Percentiles rank a stretch among this genome's conserved stretches.
phyloP scores from a whole-genome alignment of 2,113 vertebrate genomes.

The Eublepharis macularius region DNA sequence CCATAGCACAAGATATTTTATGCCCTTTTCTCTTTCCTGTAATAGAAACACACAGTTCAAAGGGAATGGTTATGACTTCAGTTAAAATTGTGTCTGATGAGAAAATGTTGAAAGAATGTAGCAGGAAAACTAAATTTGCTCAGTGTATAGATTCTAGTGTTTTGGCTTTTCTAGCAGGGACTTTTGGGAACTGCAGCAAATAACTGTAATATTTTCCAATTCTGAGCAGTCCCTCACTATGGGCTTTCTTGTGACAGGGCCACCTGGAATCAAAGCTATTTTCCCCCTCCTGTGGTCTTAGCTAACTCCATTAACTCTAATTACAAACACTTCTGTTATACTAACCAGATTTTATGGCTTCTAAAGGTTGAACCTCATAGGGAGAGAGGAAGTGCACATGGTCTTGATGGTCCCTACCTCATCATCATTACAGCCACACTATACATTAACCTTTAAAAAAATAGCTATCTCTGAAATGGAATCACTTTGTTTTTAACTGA shows the following conservation, averaged over 20 bases:
- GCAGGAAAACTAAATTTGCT: slow-evolving; percentile 52
- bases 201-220: slow-evolving; percentile 56
- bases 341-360: slow-evolving; percentile 44
- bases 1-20: not conserved
- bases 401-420: not conserved
- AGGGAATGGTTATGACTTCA: slow-evolving; percentile 16
- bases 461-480: slow-evolving; percentile 19
- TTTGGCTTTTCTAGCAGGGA: slow-evolving; percentile 38
- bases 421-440: slow-evolving; percentile 16
- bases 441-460: slow-evolving; percentile 22
- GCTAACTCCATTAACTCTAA: slow-evolving; percentile 44
- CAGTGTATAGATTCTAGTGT: slow-evolving; percentile 45
- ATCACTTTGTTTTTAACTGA: slow-evolving; percentile 11
- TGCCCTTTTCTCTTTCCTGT: not conserved
- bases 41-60: slow-evolving; percentile 10
- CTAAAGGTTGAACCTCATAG: slow-evolving; percentile 34
- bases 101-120: slow-evolving; percentile 31
- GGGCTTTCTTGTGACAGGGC: slow-evolving; percentile 49
- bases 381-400: slow-evolving; percentile 8
- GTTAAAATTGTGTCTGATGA: slow-evolving; percentile 25
- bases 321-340: slow-evolving; percentile 58
- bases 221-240: slow-evolving; percentile 46
- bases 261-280: slow-evolving; percentile 63
- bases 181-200: slow-evolving; percentile 46
- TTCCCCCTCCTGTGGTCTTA: slow-evolving; percentile 47